Percentiles rank a stretch among this genome's conserved stretches.
phyloP scores from a whole-genome alignment of 2,113 vertebrate species.

The Piliocolobus tephrosceles region DNA sequence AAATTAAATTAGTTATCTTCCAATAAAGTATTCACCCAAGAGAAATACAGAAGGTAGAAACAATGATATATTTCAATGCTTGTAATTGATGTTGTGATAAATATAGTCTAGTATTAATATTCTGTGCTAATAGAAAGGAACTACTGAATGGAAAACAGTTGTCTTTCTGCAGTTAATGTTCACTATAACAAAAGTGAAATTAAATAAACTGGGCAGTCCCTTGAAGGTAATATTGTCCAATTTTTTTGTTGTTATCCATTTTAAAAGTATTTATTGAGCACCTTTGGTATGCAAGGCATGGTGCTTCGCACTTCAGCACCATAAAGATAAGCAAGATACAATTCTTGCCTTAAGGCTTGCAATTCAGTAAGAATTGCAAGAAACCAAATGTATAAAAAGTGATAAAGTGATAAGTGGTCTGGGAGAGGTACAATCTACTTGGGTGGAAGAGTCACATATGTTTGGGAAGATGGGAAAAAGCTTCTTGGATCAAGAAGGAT shows the following conservation, averaged over 20 bases:
- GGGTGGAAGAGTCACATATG: background rate
- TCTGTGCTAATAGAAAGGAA: background rate
- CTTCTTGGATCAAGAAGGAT: background rate
- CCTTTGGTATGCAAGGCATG: background rate
- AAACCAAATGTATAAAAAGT: background rate
- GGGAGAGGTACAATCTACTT: background rate
- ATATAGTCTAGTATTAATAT: background rate
- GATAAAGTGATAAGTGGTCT: background rate
- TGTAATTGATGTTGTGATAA: background rate
- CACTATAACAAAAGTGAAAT: background rate
- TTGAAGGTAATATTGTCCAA: background rate
- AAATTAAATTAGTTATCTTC: slow-evolving; percentile 21
- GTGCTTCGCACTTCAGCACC: background rate
- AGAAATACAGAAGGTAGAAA: slow-evolving; percentile 29
- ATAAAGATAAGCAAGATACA: background rate
- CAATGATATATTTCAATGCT: background rate
- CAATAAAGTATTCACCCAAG: background rate
- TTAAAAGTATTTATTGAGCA: background rate
- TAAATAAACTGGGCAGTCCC: background rate
- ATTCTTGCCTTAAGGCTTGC: background rate
- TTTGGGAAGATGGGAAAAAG: background rate
- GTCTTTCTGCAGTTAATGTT: background rate
- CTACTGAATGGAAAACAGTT: background rate
- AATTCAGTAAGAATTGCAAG: background rate
- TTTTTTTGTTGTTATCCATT: background rate